Evolutionary conservation across 1,140 invertebrate species (phyloP).

Genomic region (Chironomus striatipennis): DNA sequence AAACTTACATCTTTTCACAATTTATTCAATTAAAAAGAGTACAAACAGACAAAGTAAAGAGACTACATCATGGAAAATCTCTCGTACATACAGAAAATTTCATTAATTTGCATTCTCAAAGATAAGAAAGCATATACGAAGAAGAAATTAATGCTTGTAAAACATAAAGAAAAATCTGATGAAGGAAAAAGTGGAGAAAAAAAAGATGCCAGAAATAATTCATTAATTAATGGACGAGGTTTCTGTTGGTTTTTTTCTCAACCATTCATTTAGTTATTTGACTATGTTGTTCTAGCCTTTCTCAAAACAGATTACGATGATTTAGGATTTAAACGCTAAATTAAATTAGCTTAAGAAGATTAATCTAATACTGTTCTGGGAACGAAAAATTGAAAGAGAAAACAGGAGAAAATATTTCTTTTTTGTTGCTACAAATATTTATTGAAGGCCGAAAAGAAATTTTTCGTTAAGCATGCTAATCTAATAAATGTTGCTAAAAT

Average conservation of each 20-base stretch:
- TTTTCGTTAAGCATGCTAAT: too few relatives aligned
- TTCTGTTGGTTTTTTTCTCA: background rate
- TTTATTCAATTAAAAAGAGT: too few relatives aligned
- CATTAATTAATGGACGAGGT: conserved; percentile 21
- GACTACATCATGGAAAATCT: too few relatives aligned
- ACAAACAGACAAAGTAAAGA: too few relatives aligned
- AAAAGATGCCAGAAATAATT: conserved; percentile 14
- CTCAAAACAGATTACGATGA: conserved; percentile 13
- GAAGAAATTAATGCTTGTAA: conserved; percentile 13
- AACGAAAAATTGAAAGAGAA: background rate
- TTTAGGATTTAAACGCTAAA: background rate
- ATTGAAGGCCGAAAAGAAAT: too few relatives aligned
- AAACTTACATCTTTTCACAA: too few relatives aligned
- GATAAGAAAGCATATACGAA: background rate
- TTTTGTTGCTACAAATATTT: background rate
- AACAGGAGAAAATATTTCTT: background rate
- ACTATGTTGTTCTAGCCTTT: background rate
- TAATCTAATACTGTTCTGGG: conserved; percentile 13
- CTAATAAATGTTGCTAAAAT: too few relatives aligned
- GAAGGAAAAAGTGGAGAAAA: background rate
- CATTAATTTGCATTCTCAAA: conserved; percentile 11
- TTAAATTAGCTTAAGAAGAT: conserved; percentile 9
- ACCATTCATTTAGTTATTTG: background rate
- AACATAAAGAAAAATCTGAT: conserved; percentile 6
- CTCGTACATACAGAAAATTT: background rate